A percentile compares a stretch with the other conserved stretches of the same genome.
phyloP scores from a whole-genome alignment of 2,888 invertebrate species.

The Euphydryas editha region DNA sequence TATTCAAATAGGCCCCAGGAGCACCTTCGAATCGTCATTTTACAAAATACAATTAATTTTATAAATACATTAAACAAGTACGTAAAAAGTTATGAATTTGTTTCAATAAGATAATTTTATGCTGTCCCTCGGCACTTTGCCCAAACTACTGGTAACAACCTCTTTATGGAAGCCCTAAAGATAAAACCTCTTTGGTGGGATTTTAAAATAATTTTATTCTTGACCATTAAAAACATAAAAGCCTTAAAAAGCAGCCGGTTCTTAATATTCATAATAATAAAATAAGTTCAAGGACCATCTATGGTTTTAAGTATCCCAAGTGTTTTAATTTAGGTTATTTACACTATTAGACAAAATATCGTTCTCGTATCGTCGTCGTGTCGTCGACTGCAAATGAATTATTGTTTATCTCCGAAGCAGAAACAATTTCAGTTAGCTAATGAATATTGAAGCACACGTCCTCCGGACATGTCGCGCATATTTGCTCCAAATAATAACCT shows the following conservation, averaged over 20 bases:
- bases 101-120: too few species aligned
- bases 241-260: not conserved
- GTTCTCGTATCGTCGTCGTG: not conserved
- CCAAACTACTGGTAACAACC: too few species aligned
- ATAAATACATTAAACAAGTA: too few species aligned
- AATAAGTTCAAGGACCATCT: not conserved
- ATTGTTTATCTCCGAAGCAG: conserved; percentile 2
- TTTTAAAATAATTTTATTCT: not conserved
- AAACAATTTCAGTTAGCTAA: conserved; percentile 29
- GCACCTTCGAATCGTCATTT: too few species aligned
- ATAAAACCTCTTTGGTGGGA: too few species aligned
- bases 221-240: not conserved
- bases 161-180: too few species aligned
- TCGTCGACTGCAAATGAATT: conserved; percentile 4
- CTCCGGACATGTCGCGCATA: conserved; percentile 25
- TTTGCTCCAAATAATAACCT: conserved; percentile 38
- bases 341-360: not conserved
- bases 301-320: not conserved
- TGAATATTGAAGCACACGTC: conserved; percentile 40
- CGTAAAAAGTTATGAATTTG: too few species aligned
- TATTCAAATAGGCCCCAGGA: too few species aligned
- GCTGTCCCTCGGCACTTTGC: too few species aligned
- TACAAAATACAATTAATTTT: too few species aligned
- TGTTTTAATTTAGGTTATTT: not conserved
- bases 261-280: too few species aligned